These are phyloP conservation scores for Palythoa heliodiscus DNA, from an alignment of 92 coral and sea anemone genomes.

Conservation along the genomic window DNA sequence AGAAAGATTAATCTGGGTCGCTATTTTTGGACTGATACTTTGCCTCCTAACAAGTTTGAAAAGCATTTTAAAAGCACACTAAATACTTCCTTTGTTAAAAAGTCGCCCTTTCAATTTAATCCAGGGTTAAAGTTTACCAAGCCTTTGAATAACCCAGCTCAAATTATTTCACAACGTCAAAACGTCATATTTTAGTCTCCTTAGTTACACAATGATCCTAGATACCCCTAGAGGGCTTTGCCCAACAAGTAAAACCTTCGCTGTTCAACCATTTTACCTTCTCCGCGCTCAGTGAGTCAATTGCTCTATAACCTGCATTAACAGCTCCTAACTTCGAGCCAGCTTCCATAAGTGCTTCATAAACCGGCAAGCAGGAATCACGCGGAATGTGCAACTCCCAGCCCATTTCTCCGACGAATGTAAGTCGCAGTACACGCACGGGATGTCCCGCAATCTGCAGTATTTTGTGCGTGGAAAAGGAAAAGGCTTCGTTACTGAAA, in stretches of 20 bases:
- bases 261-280: conserved; percentile 40
- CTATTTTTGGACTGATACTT: too few relatives aligned
- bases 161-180: too few relatives aligned
- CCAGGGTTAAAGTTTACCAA: too few relatives aligned
- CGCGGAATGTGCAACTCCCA: conserved; percentile 96
- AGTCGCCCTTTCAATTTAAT: too few relatives aligned
- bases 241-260: background rate
- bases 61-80: too few relatives aligned
- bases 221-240: background rate
- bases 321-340: conserved; percentile 72
- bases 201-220: too few relatives aligned
- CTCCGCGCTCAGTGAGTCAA: conserved; percentile 96
- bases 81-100: too few relatives aligned
- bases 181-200: too few relatives aligned
- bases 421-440: conserved; percentile 79
- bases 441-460: conserved; percentile 85
- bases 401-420: conserved; percentile 98
- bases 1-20: too few relatives aligned
- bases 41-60: too few relatives aligned
- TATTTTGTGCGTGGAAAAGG: conserved; percentile 95
- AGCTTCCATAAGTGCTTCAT: conserved; percentile 92
- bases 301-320: conserved; percentile 94
- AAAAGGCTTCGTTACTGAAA: conserved; percentile 80
- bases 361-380: conserved; percentile 95
- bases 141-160: too few relatives aligned